phyloP scores from a whole-genome alignment of 2,888 invertebrate genomes.

The Troides helena region DNA sequence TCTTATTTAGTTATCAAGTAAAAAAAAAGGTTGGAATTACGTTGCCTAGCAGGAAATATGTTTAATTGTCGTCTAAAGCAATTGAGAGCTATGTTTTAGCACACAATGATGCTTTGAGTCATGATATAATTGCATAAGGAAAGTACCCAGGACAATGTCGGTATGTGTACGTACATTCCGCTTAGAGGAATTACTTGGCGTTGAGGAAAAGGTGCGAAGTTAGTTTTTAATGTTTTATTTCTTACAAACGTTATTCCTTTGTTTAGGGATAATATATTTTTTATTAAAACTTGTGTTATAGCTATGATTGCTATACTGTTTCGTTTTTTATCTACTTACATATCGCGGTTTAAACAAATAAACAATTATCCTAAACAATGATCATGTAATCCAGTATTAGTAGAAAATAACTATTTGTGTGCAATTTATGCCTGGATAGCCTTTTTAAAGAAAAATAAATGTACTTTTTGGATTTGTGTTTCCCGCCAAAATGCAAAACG shows the following conservation, averaged over 20 bases:
- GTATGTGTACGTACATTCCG: conserved; percentile 10
- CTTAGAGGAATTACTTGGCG: conserved; percentile 11
- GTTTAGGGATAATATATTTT: background rate
- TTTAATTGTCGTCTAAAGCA: background rate
- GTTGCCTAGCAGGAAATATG: background rate
- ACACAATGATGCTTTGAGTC: conserved; percentile 9
- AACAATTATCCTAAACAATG: too few species aligned
- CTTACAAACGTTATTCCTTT: background rate
- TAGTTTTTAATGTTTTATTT: background rate
- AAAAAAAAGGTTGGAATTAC: too few species aligned
- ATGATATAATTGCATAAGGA: conserved; percentile 16
- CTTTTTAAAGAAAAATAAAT: too few species aligned
- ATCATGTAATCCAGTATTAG: too few species aligned
- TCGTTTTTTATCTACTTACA: background rate
- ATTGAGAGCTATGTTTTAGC: background rate
- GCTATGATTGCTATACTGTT: background rate
- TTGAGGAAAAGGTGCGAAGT: conserved; percentile 12
- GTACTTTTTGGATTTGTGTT: too few species aligned
- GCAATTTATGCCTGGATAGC: too few species aligned
- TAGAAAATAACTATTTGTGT: too few species aligned
- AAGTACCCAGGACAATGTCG: conserved; percentile 7
- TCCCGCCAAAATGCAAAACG: too few species aligned
- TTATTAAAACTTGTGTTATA: background rate
- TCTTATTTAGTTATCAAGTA: too few species aligned
- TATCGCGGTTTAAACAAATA: background rate